phyloP scores from a whole-genome alignment of 2,113 vertebrate species.

The Chaetodon trifascialis region DNA sequence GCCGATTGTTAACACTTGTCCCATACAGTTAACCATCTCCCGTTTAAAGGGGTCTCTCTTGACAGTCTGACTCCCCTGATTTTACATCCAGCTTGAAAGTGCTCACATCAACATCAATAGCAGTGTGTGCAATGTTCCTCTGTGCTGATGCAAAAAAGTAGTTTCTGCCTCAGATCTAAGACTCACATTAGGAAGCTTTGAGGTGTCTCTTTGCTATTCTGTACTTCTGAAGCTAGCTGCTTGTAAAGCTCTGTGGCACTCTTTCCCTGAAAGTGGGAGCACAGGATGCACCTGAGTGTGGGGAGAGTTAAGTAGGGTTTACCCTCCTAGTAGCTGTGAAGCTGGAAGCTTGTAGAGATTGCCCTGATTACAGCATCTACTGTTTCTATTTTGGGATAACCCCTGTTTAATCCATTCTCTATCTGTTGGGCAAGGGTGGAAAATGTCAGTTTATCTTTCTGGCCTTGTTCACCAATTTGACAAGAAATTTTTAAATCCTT shows the following conservation, averaged over 20 bases:
- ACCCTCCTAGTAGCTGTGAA: slow-evolving; percentile 14
- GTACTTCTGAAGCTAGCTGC: slow-evolving; percentile 3
- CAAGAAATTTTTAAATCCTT: slow-evolving; percentile 32
- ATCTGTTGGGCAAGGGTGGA: slow-evolving; percentile 1
- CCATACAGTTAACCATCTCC: not conserved
- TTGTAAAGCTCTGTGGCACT: slow-evolving; percentile 13
- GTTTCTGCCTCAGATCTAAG: slow-evolving; percentile 43
- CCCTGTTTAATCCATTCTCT: slow-evolving; percentile 2
- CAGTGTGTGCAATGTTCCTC: slow-evolving; percentile 41
- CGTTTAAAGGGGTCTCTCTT: slow-evolving; percentile 44
- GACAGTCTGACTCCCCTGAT: not conserved
- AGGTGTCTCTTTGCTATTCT: not conserved
- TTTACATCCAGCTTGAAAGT: slow-evolving; percentile 45
- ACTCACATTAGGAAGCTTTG: not conserved
- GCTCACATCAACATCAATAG: slow-evolving; percentile 56
- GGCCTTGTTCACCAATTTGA: slow-evolving; percentile 1
- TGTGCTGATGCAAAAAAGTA: slow-evolving; percentile 15
- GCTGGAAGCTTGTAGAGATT: not conserved
- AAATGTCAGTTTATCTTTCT: slow-evolving; percentile 28
- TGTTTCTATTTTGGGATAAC: slow-evolving; percentile 17
- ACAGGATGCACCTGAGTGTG: not conserved
- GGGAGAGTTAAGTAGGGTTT: not conserved
- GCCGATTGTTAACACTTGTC: slow-evolving; percentile 1
- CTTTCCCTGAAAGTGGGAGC: slow-evolving; percentile 13
- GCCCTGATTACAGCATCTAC: slow-evolving; percentile 11